Evolutionary conservation across 2,888 invertebrate species (phyloP).

Genomic region (Pterostichus madidus): DNA sequence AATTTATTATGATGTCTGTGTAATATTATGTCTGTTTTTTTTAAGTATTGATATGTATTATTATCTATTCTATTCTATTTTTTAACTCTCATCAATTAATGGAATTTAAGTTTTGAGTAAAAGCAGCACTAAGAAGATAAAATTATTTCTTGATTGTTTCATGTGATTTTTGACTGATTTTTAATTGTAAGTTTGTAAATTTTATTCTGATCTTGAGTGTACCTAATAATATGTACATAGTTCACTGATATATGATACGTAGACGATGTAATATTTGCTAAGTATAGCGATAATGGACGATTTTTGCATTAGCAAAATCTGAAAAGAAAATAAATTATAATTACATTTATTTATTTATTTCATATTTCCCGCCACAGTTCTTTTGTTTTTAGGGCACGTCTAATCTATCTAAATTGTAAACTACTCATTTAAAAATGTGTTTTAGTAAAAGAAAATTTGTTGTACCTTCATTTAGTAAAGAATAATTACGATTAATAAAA

Average conservation of each 20-base stretch:
- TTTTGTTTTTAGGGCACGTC: no score
- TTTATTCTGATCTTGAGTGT: background rate
- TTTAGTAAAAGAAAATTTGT: no score
- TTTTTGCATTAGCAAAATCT: background rate
- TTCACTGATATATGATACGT: background rate
- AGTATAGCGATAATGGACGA: background rate
- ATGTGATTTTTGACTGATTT: constrained; percentile 8
- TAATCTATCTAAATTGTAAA: no score
- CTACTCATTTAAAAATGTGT: no score
- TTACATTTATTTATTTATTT: background rate
- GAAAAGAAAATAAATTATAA: background rate
- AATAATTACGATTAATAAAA: no score
- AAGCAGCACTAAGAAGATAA: no score
- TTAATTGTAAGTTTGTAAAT: background rate
- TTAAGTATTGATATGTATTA: background rate
- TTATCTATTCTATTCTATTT: no score
- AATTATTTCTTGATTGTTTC: background rate
- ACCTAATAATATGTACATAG: background rate
- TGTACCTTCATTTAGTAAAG: no score
- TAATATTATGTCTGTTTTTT: background rate
- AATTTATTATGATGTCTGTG: background rate
- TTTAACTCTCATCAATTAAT: no score
- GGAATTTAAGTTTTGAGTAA: no score
- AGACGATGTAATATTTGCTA: constrained; percentile 13
- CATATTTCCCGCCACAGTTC: background rate